Evolutionary conservation across 2,888 invertebrate species (phyloP).

Genomic region (Ethmia dodecea): DNA sequence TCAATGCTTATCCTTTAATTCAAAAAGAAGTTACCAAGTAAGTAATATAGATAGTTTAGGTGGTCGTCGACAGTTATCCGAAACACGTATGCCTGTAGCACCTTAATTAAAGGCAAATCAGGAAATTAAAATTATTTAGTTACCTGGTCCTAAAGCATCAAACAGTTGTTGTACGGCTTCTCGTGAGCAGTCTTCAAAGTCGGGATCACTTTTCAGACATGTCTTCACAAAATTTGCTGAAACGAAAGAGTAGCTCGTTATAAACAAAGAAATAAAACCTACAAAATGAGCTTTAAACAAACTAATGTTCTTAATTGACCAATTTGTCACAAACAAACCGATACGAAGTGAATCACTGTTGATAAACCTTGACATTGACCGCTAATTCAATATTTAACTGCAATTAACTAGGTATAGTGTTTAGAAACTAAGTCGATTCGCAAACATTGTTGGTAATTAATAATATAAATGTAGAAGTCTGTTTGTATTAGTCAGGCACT

Average conservation of each 20-base stretch:
- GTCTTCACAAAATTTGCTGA: conserved; percentile 83
- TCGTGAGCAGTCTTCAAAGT: conserved; percentile 82
- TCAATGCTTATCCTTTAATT: no score
- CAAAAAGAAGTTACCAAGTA: no score
- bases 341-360: background rate
- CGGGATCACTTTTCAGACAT: conserved; percentile 79
- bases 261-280: conserved; percentile 1
- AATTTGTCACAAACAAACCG: background rate
- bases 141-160: conserved; percentile 76
- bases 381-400: conserved; percentile 13
- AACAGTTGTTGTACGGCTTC: conserved; percentile 83
- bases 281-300: background rate
- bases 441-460: no score
- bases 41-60: no score
- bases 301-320: background rate
- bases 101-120: conserved; percentile 3
- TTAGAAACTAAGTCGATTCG: no score
- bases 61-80: no score
- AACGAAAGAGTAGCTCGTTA: conserved; percentile 29
- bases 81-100: no score
- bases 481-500: no score
- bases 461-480: no score
- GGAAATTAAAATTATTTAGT: no score
- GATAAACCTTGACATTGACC: conserved; percentile 11
- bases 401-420: no score